phyloP scores from a whole-genome alignment of 2,113 vertebrate species.

The Heloderma charlesbogerti region DNA sequence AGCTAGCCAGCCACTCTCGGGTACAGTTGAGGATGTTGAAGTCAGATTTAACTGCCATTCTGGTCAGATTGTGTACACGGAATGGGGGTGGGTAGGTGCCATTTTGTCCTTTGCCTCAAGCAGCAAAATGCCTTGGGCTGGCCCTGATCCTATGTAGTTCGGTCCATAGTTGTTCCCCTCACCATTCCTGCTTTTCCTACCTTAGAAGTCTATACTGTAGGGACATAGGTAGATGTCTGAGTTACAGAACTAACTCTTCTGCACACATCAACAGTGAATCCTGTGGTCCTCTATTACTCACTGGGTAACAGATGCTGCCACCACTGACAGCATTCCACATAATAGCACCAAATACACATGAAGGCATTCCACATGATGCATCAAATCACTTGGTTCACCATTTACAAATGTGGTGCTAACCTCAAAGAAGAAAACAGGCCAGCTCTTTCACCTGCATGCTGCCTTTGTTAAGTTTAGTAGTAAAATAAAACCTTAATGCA shows the following conservation, averaged over 20 bases:
- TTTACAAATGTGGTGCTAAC: background rate
- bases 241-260: background rate
- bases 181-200: background rate
- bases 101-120: no score
- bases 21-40: no score
- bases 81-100: no score
- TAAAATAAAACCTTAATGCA: background rate
- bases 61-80: no score
- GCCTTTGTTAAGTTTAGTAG: background rate
- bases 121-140: no score
- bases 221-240: background rate
- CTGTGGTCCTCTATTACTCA: background rate
- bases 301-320: background rate
- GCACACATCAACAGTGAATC: background rate
- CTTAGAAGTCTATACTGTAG: background rate
- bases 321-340: no score
- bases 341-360: background rate
- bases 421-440: background rate
- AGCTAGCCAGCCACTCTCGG: no score
- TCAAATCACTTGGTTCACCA: background rate
- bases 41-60: no score
- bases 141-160: background rate
- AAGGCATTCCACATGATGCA: background rate
- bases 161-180: background rate
- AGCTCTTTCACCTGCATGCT: background rate